Evolutionary conservation across 2,888 invertebrate genomes (phyloP).

Genomic region (Heliconius erato): DNA sequence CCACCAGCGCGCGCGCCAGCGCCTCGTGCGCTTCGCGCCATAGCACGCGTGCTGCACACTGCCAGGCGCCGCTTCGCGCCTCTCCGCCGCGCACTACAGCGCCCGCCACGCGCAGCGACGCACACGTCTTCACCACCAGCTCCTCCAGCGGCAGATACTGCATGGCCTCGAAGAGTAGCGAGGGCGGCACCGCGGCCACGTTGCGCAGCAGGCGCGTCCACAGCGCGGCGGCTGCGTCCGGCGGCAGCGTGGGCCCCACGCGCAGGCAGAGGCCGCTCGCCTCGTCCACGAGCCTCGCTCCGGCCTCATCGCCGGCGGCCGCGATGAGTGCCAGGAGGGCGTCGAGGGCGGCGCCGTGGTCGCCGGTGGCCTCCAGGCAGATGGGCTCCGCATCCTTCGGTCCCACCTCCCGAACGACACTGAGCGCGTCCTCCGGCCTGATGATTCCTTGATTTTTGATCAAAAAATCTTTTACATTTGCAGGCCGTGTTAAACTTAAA

Average conservation of each 20-base stretch:
- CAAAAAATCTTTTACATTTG: slow-evolving; percentile 66
- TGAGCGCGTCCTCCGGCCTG: slow-evolving; percentile 76
- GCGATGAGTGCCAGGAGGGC: slow-evolving; percentile 63
- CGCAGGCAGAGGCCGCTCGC: slow-evolving; percentile 71
- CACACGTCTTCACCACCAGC: slow-evolving; percentile 61
- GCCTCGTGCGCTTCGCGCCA: slow-evolving; percentile 66
- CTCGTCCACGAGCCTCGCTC: slow-evolving; percentile 57
- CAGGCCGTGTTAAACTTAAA: slow-evolving; percentile 65
- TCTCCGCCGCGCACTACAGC: slow-evolving; percentile 60
- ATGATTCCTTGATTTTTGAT: slow-evolving; percentile 67
- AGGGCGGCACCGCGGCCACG: slow-evolving; percentile 61
- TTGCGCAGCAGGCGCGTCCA: slow-evolving; percentile 66
- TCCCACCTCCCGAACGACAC: slow-evolving; percentile 65
- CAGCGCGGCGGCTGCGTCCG: slow-evolving; percentile 61
- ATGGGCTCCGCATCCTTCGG: slow-evolving; percentile 70
- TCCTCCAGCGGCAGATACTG: slow-evolving; percentile 69
- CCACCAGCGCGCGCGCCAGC: slow-evolving; percentile 67
- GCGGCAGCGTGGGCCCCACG: slow-evolving; percentile 65
- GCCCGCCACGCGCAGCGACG: slow-evolving; percentile 61
- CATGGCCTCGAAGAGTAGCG: slow-evolving; percentile 70
- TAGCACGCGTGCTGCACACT: slow-evolving; percentile 59
- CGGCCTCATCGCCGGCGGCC: slow-evolving; percentile 52
- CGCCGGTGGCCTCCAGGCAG: slow-evolving; percentile 78
- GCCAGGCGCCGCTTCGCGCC: slow-evolving; percentile 60
- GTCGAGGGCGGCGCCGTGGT: slow-evolving; percentile 72